Percentiles rank a stretch among this genome's conserved stretches.
Conservation (phyloP, 2,113 vertebrate genomes). For the Chloroceryle aenea region DNA sequence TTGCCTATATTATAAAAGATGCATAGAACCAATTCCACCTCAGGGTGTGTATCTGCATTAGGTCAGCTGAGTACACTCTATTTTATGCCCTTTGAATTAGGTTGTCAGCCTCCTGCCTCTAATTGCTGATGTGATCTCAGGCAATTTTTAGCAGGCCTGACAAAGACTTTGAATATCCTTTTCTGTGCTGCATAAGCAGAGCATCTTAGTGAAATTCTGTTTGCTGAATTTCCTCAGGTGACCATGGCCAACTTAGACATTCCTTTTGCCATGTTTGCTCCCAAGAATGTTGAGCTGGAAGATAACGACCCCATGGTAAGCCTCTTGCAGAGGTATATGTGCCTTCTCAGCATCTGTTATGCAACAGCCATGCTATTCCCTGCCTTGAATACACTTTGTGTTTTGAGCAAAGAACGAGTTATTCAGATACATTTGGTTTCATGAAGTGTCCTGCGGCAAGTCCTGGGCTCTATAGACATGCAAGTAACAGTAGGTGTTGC, state of each 20-base stretch:
- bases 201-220: conserved; percentile 24
- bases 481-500: neutral
- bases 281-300: conserved; percentile 88
- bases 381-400: neutral
- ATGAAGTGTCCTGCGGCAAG: neutral
- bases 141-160: neutral
- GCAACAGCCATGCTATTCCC: neutral
- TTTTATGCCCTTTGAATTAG: neutral
- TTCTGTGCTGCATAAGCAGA: neutral
- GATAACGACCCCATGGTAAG: conserved; percentile 94
- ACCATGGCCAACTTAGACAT: conserved; percentile 91
- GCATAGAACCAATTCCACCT: neutral
- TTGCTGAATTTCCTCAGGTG: conserved; percentile 79
- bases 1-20: neutral
- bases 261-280: conserved; percentile 95
- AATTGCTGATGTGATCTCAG: neutral
- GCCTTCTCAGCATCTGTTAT: conserved; percentile 15
- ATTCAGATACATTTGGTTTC: neutral
- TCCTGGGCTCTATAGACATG: neutral
- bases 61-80: neutral
- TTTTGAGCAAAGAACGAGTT: neutral
- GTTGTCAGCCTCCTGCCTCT: neutral
- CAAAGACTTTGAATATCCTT: neutral
- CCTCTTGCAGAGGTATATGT: neutral
- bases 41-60: neutral